A percentile compares a stretch with the other conserved stretches of the same genome.
These are phyloP conservation scores for Hydriomena furcata DNA, from an alignment of 2,888 invertebrate genomes.

Conservation along the genomic window DNA sequence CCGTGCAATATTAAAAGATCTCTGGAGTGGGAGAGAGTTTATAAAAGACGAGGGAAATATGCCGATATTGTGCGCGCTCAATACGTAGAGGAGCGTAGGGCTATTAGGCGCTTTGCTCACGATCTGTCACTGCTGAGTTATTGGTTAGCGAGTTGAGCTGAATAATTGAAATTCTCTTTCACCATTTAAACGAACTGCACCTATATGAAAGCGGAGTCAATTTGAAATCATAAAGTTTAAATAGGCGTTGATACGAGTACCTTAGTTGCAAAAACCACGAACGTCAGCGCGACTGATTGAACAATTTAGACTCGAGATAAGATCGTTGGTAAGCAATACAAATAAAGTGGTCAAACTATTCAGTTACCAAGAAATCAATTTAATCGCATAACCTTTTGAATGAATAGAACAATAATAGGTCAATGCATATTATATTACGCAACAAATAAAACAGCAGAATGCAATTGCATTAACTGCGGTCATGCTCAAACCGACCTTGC, in stretches of 20 bases:
- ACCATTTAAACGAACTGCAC: constrained; percentile 14
- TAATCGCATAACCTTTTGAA: constrained; percentile 29
- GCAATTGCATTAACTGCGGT: constrained; percentile 26
- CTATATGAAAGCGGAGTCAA: constrained; percentile 3
- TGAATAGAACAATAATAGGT: constrained; percentile 30
- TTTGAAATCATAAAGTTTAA: neutral
- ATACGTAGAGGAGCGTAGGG: constrained; percentile 30
- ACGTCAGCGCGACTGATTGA: neutral
- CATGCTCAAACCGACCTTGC: constrained; percentile 34
- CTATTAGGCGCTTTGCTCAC: constrained; percentile 42
- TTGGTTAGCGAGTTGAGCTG: constrained; percentile 31
- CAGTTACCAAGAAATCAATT: constrained; percentile 19
- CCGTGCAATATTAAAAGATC: constrained; percentile 70
- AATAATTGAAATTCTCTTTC: constrained; percentile 24
- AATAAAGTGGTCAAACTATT: constrained; percentile 15
- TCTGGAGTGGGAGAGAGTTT: constrained; percentile 60
- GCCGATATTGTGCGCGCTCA: constrained; percentile 36
- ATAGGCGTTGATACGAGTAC: neutral
- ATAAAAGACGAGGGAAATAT: constrained; percentile 53
- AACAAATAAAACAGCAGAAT: constrained; percentile 30
- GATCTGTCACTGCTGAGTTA: constrained; percentile 39
- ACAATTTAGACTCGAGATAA: constrained; percentile 3
- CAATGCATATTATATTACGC: constrained; percentile 32
- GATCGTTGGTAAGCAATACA: constrained; percentile 4
- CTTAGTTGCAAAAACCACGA: constrained; percentile 4